Evolutionary conservation across 2,113 vertebrate genomes (phyloP).

Genomic region (Sula dactylatra): DNA sequence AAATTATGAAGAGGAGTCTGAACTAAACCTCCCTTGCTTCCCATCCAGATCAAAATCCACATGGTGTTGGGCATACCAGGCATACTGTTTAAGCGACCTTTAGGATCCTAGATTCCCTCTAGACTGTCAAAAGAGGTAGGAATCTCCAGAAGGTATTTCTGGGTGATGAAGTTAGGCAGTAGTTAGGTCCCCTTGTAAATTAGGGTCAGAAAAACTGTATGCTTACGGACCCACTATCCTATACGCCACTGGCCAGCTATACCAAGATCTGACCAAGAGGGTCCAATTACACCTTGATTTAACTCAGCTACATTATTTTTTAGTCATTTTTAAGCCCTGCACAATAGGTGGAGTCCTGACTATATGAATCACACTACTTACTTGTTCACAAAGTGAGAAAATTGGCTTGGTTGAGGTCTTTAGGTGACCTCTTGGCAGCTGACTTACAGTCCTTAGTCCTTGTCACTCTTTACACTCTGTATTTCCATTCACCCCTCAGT

Average conservation of each 20-base stretch:
- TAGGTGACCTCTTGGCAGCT: neutral
- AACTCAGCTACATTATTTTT: neutral
- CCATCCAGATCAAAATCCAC: neutral
- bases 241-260: neutral
- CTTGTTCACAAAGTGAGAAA: neutral
- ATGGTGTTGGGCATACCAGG: neutral
- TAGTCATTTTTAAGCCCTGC: neutral
- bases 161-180: neutral
- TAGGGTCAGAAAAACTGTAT: neutral
- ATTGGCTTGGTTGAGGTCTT: neutral
- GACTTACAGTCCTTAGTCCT: neutral
- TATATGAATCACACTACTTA: neutral
- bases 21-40: neutral
- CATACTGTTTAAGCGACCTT: neutral
- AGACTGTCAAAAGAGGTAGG: neutral
- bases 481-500: neutral
- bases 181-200: neutral
- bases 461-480: neutral
- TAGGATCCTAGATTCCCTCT: neutral
- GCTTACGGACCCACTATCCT: neutral
- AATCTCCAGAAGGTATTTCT: neutral
- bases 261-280: neutral
- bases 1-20: neutral
- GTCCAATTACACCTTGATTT: neutral
- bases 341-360: neutral